phyloP scores from a whole-genome alignment of 2,797 vertebrate genomes.

The Bucorvus abyssinicus region DNA sequence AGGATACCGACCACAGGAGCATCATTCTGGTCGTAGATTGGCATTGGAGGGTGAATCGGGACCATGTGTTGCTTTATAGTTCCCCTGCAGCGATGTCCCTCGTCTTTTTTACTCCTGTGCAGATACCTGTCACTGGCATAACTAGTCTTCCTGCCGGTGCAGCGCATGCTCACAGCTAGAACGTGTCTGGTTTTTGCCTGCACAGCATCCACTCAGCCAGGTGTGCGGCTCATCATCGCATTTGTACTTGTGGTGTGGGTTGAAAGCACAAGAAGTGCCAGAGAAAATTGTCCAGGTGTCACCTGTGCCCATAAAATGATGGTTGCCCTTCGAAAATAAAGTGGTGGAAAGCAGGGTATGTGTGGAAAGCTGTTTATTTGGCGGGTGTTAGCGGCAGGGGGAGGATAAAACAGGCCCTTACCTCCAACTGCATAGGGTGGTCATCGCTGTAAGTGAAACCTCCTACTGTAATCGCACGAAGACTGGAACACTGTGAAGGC shows the following conservation, averaged over 20 bases:
- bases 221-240: neutral
- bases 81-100: neutral
- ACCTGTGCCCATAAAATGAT: neutral
- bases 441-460: slow-evolving; percentile 15
- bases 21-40: neutral
- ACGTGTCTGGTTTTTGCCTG: neutral
- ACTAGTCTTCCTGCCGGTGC: neutral
- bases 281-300: neutral
- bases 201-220: neutral
- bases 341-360: neutral
- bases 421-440: neutral
- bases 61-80: neutral
- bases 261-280: neutral
- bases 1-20: neutral
- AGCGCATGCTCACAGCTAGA: neutral
- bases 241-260: neutral
- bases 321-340: slow-evolving; percentile 5
- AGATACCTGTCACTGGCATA: neutral
- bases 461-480: slow-evolving; percentile 2
- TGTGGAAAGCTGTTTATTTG: slow-evolving; percentile 14
- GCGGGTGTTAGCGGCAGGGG: slow-evolving; percentile 20
- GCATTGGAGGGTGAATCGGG: neutral
- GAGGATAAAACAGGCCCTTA: slow-evolving; percentile 29
- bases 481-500: neutral
- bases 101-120: neutral